These are phyloP conservation scores for Lagopus leucura DNA, from an alignment of 2,113 vertebrate genomes.

Conservation along the genomic window DNA sequence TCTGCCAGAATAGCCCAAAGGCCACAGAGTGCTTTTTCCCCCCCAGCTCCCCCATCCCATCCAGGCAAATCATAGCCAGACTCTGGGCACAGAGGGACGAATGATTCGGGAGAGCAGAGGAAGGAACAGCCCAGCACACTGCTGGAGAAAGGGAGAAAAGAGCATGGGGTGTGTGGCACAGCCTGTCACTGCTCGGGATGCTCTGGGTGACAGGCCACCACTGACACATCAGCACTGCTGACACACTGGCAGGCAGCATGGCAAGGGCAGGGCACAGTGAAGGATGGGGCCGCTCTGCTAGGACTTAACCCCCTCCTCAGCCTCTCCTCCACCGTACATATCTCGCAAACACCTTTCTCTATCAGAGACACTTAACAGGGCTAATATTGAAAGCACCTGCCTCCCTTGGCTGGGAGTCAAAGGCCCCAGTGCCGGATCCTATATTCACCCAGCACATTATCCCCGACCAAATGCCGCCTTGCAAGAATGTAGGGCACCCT, in stretches of 20 bases:
- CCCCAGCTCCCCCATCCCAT: rapidly evolving
- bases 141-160: neutral
- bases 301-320: neutral
- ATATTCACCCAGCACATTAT: neutral
- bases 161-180: neutral
- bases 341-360: neutral
- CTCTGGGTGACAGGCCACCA: neutral
- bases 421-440: neutral
- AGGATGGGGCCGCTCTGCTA: neutral
- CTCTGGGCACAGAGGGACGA: rapidly evolving
- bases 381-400: neutral
- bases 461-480: neutral
- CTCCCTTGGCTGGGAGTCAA: neutral
- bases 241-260: rapidly evolving
- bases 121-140: neutral
- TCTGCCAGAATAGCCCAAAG: neutral
- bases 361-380: neutral
- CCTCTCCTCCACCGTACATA: neutral
- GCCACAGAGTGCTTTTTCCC: neutral
- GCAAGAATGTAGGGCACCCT: slow-evolving; percentile 13
- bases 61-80: rapidly evolving
- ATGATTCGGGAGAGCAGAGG: neutral
- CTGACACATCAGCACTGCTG: rapidly evolving
- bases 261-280: rapidly evolving
- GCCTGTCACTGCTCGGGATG: neutral